Conservation (phyloP, 2,888 invertebrate species). For the Halictus ligatus region DNA sequence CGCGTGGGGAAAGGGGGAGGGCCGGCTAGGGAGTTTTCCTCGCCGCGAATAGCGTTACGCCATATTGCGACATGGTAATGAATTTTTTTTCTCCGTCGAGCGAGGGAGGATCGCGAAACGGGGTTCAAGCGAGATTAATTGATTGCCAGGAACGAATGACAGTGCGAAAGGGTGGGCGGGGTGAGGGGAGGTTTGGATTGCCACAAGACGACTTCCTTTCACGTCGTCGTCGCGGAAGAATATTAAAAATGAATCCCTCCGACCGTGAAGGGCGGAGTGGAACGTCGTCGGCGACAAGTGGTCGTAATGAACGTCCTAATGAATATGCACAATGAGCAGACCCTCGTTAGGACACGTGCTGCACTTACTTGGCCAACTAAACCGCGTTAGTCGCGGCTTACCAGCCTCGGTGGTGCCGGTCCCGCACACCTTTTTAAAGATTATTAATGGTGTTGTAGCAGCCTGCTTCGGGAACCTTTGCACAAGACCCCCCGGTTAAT, state of each 20-base stretch:
- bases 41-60: slow-evolving; percentile 21
- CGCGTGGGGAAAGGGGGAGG: too few species aligned
- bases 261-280: slow-evolving; percentile 54
- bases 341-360: slow-evolving; percentile 70
- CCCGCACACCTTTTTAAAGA: slow-evolving; percentile 60
- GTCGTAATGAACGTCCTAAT: slow-evolving; percentile 78
- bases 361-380: slow-evolving; percentile 53
- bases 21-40: neutral
- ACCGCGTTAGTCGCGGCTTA: slow-evolving; percentile 55
- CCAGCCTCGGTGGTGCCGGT: slow-evolving; percentile 30
- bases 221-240: slow-evolving; percentile 46
- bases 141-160: slow-evolving; percentile 46
- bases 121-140: slow-evolving; percentile 71
- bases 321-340: slow-evolving; percentile 70
- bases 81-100: slow-evolving; percentile 67
- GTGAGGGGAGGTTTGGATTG: neutral
- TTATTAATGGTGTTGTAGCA: slow-evolving; percentile 57
- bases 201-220: slow-evolving; percentile 41
- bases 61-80: slow-evolving; percentile 74
- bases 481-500: slow-evolving; percentile 21
- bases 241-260: slow-evolving; percentile 77
- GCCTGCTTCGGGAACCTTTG: slow-evolving; percentile 20
- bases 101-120: slow-evolving; percentile 35
- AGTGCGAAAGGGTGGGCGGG: neutral
- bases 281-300: slow-evolving; percentile 71